Evolutionary conservation across 1,140 invertebrate genomes (phyloP), one percentile per base, ranked within the genome.

Genomic region (Cepaea nemoralis): DNA sequence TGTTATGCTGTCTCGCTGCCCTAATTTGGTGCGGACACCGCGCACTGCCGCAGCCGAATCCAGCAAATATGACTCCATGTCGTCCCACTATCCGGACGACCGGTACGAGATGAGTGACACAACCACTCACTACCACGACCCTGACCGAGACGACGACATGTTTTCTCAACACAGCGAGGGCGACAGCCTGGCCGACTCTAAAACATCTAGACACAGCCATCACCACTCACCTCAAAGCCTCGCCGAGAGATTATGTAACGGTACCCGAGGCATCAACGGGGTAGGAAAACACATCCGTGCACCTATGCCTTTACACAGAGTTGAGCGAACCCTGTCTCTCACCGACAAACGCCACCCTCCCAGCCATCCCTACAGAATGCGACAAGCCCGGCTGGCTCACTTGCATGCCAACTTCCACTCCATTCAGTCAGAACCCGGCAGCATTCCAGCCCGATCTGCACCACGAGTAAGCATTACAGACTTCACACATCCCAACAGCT

Each of bases 31-130:
- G 8, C 70, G 84, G 16, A 85, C 81, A 59, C 84, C 83, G 19
- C 82, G 85, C 6, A 86, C 86, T 55, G 84, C 85, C 45, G 83
- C 83, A 69, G 83, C 84, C 14, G 81, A 85, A 19, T 83, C 84
- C 14, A 80, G 82, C 39, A 87, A 87, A 75, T 90, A 89, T 81
- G 87, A 90, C 85, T 87, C 85, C 67, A 89, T 88, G 84, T 88
- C 87, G 37, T 87, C 87, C n/a, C 86, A 88, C 73, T 86, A 83
- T 63, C 87, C 84, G 14, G 88, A 85, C 77, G 81, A 85, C 73
- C 80, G 85, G 37, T 85, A 83, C 48, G 89, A 90, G 37, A 85
- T 90, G 79, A 89, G 87, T 82, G 88, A 89, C 50, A 88, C 86
- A 14, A 85, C 82, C 31, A 87, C 86, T 10, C 87, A 88, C 31